Evolutionary conservation across 1,140 invertebrate genomes (phyloP).

Genomic region (Acromyrmex charruanus): DNA sequence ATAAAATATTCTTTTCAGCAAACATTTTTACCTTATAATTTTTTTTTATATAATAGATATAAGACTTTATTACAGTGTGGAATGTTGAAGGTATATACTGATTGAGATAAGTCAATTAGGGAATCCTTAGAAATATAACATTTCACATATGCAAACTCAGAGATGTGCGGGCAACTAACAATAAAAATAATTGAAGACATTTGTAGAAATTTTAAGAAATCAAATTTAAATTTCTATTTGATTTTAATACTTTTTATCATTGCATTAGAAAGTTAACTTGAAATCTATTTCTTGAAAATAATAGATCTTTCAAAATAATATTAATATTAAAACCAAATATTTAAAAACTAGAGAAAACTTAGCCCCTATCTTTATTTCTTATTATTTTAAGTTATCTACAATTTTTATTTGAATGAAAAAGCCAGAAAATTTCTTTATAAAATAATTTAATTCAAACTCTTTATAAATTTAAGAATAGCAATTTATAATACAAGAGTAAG

Average conservation of each 20-base stretch:
- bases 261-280: conserved; percentile 34
- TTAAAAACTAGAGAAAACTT: not conserved
- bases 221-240: not conserved
- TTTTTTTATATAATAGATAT: conserved; percentile 20
- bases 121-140: conserved; percentile 71
- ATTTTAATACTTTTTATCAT: too few relatives aligned
- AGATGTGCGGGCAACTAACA: not conserved
- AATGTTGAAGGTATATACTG: conserved; percentile 33
- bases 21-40: not conserved
- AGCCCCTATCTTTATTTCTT: not conserved
- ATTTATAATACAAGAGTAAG: not conserved
- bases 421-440: not conserved
- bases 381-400: not conserved
- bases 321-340: not conserved
- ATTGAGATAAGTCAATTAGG: conserved; percentile 70
- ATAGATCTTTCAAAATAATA: not conserved
- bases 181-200: not conserved
- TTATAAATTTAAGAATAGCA: not conserved
- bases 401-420: not conserved
- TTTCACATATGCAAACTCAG: conserved; percentile 16
- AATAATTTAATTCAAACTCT: not conserved
- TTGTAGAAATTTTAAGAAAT: not conserved
- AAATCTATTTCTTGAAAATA: conserved; percentile 3
- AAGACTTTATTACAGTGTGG: conserved; percentile 35
- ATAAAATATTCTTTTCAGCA: not conserved